Percentiles rank a stretch among this genome's conserved stretches.
phyloP scores from a whole-genome alignment of 2,888 invertebrate genomes.

The Himalopsyche tibetana region DNA sequence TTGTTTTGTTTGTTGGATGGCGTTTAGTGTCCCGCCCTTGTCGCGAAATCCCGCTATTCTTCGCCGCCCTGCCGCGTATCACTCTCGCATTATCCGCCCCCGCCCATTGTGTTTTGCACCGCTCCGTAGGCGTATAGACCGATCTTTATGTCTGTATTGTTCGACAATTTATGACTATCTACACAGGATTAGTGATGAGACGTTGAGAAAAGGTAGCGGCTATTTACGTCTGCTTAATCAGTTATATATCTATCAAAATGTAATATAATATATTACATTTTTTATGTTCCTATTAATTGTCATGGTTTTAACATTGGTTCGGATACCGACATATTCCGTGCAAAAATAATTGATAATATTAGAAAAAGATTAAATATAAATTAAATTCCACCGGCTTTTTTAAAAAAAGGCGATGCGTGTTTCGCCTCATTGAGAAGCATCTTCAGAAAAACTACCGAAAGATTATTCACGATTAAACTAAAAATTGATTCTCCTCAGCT shows the following conservation, averaged over 20 bases:
- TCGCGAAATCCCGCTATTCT: slow-evolving; percentile 38
- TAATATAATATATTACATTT: no score
- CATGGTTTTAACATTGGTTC: no score
- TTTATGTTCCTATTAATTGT: no score
- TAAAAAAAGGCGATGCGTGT: no score
- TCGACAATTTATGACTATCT: slow-evolving; percentile 53
- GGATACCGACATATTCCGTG: no score
- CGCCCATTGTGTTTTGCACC: slow-evolving; percentile 37
- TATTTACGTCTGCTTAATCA: not conserved
- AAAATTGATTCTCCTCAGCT: no score
- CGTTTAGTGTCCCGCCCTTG: slow-evolving; percentile 38
- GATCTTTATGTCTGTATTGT: slow-evolving; percentile 62
- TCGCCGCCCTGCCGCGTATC: slow-evolving; percentile 40
- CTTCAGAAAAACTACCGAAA: no score
- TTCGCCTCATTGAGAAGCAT: no score
- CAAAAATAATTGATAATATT: no score
- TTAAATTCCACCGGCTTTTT: no score
- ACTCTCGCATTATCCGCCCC: slow-evolving; percentile 36
- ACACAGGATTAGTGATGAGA: not conserved
- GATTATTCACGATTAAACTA: no score
- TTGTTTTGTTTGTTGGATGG: slow-evolving; percentile 34
- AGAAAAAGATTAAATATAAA: no score
- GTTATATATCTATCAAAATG: not conserved
- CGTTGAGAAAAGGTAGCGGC: not conserved
- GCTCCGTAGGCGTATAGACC: slow-evolving; percentile 50